Base-by-base conservation (phyloP, 1,140 invertebrate genomes). In the Drosophila lacertosa region DNA sequence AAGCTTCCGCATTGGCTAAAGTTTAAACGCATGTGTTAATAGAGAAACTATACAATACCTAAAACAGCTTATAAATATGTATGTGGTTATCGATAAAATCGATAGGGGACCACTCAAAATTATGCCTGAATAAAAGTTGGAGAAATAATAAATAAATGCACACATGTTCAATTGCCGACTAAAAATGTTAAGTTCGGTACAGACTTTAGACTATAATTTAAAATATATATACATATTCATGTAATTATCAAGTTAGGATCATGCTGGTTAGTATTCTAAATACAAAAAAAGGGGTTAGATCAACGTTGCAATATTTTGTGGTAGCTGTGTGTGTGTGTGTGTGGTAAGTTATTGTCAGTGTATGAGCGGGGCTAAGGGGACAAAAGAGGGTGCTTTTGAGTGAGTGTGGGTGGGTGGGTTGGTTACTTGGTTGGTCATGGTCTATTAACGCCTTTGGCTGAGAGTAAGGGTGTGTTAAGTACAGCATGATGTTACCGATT, bases 371-470 rank as follows among this genome's bases (percentile, higher is more conserved):
- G 13, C n/a, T n/a, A 11, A 35, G 29, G 39, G 26, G 39, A 6
- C n/a, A 33, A 3, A 37, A 11, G 50, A 20, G 4, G 20, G 18
- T 6, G 18, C 13, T 13, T 15, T 16, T 44, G 48, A 77, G 55
- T 71, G 39, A 55, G 55, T 68, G 44, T 63, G 54, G 53, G n/a
- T 48, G 44, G 57, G 47, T 62, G 42, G 33, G 29, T 37, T 48
- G 44, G 58, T 84, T 71, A 75, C 55, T 62, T 37, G 33, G 29
- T 37, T 48, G 44, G 58, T 84, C 75, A 75, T 59, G 71, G 75
- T 84, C 80, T 72, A 84, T 83, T 79, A 53, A 50, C 29, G 39
- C 58, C 48, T 45, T 45, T 15, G 4, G 37, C 16, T 15, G 45
- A 16, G 45, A 48, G 45, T 16, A 37, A 66, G 63, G 44, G 53